A percentile compares a stretch with the other conserved stretches of the same genome.
These are phyloP conservation scores for Lepus europaeus DNA, from an alignment of 2,113 vertebrate genomes.

Conservation along the genomic window DNA sequence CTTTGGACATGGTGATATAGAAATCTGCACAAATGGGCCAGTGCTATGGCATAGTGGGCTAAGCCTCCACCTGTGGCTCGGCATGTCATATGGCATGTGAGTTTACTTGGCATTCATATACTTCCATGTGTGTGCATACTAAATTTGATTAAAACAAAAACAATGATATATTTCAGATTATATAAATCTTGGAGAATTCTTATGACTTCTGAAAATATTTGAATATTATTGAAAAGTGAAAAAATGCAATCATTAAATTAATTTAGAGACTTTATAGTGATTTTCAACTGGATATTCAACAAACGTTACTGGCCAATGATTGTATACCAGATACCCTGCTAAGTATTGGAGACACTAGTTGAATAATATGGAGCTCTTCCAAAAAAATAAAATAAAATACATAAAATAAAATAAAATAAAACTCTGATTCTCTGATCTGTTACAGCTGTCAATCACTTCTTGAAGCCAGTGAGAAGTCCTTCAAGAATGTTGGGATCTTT, in stretches of 20 bases:
- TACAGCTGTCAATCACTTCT: neutral
- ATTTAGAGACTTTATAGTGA: neutral
- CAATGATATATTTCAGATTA: neutral
- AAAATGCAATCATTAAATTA: neutral
- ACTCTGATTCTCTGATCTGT: neutral
- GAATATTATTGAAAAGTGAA: neutral
- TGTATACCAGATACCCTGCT: neutral
- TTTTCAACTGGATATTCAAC: neutral
- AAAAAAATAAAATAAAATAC: neutral
- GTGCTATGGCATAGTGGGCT: too few species aligned
- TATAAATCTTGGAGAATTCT: neutral
- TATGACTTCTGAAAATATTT: slow-evolving; percentile 36
- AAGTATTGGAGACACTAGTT: too few species aligned
- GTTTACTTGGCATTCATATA: neutral
- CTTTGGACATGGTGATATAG: neutral
- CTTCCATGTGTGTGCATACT: neutral
- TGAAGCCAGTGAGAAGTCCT: neutral
- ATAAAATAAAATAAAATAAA: neutral
- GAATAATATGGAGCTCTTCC: neutral
- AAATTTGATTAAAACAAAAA: neutral
- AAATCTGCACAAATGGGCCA: neutral
- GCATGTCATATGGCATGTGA: neutral
- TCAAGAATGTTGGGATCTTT: neutral
- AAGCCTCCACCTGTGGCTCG: too few species aligned
- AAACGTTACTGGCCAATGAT: neutral